A percentile compares a stretch with the other conserved stretches of the same genome.
Evolutionary conservation across 2,797 vertebrate genomes (phyloP).

Genomic region (Chrysocyon brachyurus): DNA sequence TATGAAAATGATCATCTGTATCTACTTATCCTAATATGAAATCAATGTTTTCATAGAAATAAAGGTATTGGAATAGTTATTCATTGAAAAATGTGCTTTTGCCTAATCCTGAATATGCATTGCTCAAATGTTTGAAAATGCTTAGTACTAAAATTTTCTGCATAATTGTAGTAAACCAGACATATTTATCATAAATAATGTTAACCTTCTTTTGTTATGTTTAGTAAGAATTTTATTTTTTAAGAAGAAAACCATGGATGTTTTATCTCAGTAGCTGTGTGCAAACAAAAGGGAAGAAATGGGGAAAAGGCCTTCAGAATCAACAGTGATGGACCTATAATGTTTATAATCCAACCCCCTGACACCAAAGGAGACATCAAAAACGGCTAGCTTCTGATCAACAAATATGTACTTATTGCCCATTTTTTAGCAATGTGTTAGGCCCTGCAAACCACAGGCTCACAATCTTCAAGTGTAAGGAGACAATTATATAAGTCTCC

Average conservation of each 20-base stretch:
- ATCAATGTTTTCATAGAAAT: constrained; percentile 37
- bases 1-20: neutral
- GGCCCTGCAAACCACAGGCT: neutral
- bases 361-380: neutral
- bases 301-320: neutral
- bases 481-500: neutral
- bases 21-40: neutral
- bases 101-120: neutral
- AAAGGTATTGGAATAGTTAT: neutral
- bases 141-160: constrained; percentile 46
- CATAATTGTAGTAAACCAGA: neutral
- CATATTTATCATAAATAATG: constrained; percentile 34
- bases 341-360: neutral
- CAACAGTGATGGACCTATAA: neutral
- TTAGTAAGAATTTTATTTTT: neutral
- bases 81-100: neutral
- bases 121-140: constrained; percentile 64
- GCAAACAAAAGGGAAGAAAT: neutral
- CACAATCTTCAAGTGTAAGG: neutral
- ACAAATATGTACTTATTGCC: neutral
- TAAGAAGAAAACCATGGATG: neutral
- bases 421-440: neutral
- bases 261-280: neutral
- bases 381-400: neutral
- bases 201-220: constrained; percentile 26